Evolutionary conservation across 1,140 invertebrate species (phyloP), one percentile per base, ranked within the genome.

Genomic region (Philaenus spumarius): DNA sequence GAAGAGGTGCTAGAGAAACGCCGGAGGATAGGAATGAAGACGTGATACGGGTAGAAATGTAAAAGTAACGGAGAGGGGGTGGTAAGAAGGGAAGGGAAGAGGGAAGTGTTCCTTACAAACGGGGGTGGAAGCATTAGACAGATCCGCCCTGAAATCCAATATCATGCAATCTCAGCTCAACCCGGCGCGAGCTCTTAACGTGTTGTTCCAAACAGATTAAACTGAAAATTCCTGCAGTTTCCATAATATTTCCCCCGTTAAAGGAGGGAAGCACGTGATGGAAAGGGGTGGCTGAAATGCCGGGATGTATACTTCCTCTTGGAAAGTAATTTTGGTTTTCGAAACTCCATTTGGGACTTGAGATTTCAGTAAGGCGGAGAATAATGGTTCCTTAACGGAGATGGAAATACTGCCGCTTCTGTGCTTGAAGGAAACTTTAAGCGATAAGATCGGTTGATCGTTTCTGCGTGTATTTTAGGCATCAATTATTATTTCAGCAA

Each of bases 261-360:
- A 9, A 30, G 26, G 46, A 22, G 46, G 46, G 47, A 24, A 48
- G 43, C 30, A 17, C 48, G 26, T 47, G 24, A 11, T 22, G 55
- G 45, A 58, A 58, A 30, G 46, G 45, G 56, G 56, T 1, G 15
- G 46, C 15, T 19, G 46, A 48, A 24, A 23, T 55, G 17, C 14
- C 42, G 42, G 47, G 56, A 58, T 58, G 56, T 50, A 58, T 52
- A 43, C 55, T 57, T 61, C 60, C 60, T 54, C 50, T 50, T 43
- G n/a, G 39, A 56, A 56, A 61, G 59, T 61, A 61, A 61, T 61
- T 61, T 57, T 56, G 55, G 60, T 57, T 61, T 61, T 61, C 53
- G 60, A 34, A 61, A 61, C 55, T 56, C 55, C 60, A 55, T 57
- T 57, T 61, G 55, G 60, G 60, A 56, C 55, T 46, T 57, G 42